Percentiles rank a stretch among this genome's conserved stretches.
Evolutionary conservation across 2,888 invertebrate species (phyloP).

Genomic region (Tinea semifulvella): DNA sequence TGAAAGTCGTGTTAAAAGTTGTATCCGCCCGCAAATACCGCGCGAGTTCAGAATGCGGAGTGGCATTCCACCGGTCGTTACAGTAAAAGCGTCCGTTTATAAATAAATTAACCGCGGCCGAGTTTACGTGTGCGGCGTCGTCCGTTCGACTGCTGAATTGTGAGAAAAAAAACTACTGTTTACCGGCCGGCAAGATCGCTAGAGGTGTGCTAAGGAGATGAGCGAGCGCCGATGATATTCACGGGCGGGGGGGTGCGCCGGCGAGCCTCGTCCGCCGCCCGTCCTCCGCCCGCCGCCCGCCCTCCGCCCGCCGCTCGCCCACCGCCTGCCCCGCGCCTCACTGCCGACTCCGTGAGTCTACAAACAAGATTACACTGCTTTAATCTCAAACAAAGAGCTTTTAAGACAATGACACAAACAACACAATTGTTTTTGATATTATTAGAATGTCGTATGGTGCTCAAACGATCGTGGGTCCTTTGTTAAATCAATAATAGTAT

Average conservation of each 20-base stretch:
- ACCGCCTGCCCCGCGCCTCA: conserved; percentile 33
- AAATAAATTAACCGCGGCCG: conserved; percentile 44
- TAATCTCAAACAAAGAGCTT: conserved; percentile 13
- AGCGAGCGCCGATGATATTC: conserved; percentile 58
- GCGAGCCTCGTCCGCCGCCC: conserved; percentile 50
- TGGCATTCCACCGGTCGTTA: conserved; percentile 48
- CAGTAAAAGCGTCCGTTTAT: conserved; percentile 30
- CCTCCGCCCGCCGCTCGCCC: conserved; percentile 31
- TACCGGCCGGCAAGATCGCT: conserved; percentile 15
- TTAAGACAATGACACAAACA: too few relatives aligned
- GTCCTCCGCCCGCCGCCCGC: conserved; percentile 31
- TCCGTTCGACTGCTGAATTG: conserved; percentile 21
- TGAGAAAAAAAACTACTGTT: conserved; percentile 3
- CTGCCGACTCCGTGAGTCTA: conserved; percentile 43
- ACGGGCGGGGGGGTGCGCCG: conserved; percentile 64
- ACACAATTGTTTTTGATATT: too few relatives aligned
- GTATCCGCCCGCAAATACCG: conserved; percentile 57
- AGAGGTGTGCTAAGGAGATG: conserved; percentile 25
- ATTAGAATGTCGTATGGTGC: too few relatives aligned
- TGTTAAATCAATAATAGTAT: too few relatives aligned
- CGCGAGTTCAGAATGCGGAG: conserved; percentile 18
- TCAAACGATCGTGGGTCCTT: too few relatives aligned
- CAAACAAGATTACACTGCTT: conserved; percentile 13
- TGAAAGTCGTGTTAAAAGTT: conserved; percentile 65
- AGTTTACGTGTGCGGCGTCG: conserved; percentile 19